Base-by-base conservation (phyloP, 2,888 invertebrate genomes). In the Meloe dianella region DNA sequence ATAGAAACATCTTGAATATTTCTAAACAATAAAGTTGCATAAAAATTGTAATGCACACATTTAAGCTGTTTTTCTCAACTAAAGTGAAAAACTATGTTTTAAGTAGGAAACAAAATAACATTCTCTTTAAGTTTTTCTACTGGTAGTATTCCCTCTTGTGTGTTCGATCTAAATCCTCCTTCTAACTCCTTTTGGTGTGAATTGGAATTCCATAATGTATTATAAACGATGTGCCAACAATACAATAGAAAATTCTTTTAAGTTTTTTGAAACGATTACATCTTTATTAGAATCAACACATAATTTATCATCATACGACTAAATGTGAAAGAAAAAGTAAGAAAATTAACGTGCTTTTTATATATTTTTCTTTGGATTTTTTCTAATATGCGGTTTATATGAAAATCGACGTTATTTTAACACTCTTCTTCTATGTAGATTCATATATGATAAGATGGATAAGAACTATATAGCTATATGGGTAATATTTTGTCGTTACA, bases 151-250 rank as follows among this genome's bases (percentile, higher is more conserved):
- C 41, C n/a, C 41, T 6, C 63, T 30, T 61, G 56, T 54, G 30
- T 51, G 8, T 47, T 61, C 14, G 29, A n/a, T 62, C 47, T 35
- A 59, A 65, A 67, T 67, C 63, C 67, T 30, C 63, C 9, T 2
- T 14, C 2, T 51, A 69, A 66, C 63, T 66, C 64, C 69, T 59
- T 61, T 29, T 41, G 62, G 66, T 61, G 64, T 51, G 68, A 65
- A 71, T 72, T 63, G 66, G 68, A 69, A 67, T 72, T 67, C 71
- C 66, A 69, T 71, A 65, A 66, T 67, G 71, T 68, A 71, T 71
- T 68, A 71, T 72, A 72, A 72, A 72, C 71, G 72, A 72, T 72
- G 72, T 61, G 71, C 62, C 58, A 67, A 62, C 62, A 62, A 64
- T 64, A n/a, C n/a, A 14, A n/a, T 60, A 59, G 62, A 58, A 64